These are phyloP conservation scores for Lepus timidus DNA, from an alignment of 2,113 vertebrate genomes.

Conservation along the genomic window DNA sequence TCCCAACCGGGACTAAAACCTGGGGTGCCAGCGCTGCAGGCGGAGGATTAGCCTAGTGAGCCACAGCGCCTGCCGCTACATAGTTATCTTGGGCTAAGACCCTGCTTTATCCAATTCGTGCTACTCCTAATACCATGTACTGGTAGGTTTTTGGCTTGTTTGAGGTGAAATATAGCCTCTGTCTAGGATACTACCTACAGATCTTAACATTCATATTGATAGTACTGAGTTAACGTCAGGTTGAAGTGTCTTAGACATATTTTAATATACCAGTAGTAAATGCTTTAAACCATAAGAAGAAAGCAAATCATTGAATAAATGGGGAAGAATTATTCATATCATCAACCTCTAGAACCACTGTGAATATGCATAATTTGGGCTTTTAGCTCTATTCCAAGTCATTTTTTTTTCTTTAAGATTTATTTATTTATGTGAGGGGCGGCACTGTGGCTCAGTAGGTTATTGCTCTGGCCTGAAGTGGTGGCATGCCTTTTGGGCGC, in stretches of 20 bases:
- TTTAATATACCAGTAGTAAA: not conserved
- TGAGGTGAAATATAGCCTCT: not conserved
- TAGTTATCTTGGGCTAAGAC: not conserved
- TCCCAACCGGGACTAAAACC: too few species aligned
- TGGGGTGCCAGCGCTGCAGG: too few species aligned
- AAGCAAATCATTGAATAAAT: not conserved
- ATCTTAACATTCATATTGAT: not conserved
- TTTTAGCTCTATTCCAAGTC: not conserved
- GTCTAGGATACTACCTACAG: not conserved
- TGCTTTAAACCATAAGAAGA: slow-evolving; percentile 15
- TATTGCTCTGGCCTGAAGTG: too few species aligned
- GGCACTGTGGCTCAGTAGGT: too few species aligned
- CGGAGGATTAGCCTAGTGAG: too few species aligned
- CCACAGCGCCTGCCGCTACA: too few species aligned
- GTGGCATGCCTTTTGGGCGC: too few species aligned
- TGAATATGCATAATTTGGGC: not conserved
- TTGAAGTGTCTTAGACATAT: not conserved
- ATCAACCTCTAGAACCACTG: not conserved
- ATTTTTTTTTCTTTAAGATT: not conserved
- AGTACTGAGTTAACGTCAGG: not conserved
- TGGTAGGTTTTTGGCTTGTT: not conserved
- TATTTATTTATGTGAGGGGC: not conserved
- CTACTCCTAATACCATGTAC: not conserved
- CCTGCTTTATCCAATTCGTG: slow-evolving; percentile 9
- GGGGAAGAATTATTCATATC: not conserved